Conservation (phyloP, 2,888 invertebrate species). For the Tholera decimalis region DNA sequence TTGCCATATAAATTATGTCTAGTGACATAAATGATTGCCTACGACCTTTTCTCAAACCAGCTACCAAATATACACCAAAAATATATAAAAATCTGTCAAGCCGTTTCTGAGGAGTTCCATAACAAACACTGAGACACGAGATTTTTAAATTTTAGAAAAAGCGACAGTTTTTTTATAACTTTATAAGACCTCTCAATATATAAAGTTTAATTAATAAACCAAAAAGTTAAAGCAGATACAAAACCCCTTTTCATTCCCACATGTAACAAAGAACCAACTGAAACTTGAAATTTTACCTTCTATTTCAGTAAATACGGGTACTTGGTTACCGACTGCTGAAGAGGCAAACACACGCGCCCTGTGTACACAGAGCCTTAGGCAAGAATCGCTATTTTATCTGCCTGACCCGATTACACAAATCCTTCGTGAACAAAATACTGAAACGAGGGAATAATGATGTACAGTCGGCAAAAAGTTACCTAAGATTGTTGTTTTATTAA, state of each 20-base stretch:
- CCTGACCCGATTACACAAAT: conserved; percentile 51
- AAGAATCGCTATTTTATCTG: conserved; percentile 52
- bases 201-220: conserved; percentile 13
- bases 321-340: conserved; percentile 39
- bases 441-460: conserved; percentile 39
- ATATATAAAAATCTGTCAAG: too few relatives aligned
- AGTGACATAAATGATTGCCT: too few relatives aligned
- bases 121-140: too few relatives aligned
- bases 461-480: conserved; percentile 17
- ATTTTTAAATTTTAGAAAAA: too few relatives aligned
- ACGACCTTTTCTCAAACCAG: too few relatives aligned
- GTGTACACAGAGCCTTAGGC: conserved; percentile 53
- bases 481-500: not conserved
- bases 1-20: too few relatives aligned
- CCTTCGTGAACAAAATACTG: conserved; percentile 55
- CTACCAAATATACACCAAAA: too few relatives aligned
- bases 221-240: conserved; percentile 17
- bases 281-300: conserved; percentile 32
- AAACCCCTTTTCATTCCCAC: not conserved
- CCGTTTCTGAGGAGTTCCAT: not conserved
- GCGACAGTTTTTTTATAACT: too few relatives aligned
- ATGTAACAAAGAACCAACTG: conserved; percentile 25
- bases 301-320: conserved; percentile 41
- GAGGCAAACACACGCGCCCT: conserved; percentile 19
- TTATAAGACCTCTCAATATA: too few relatives aligned